Percentiles rank a stretch among this genome's conserved stretches.
These are phyloP conservation scores for Rachycentron canadum DNA, from an alignment of 2,797 vertebrate species.

Conservation along the genomic window DNA sequence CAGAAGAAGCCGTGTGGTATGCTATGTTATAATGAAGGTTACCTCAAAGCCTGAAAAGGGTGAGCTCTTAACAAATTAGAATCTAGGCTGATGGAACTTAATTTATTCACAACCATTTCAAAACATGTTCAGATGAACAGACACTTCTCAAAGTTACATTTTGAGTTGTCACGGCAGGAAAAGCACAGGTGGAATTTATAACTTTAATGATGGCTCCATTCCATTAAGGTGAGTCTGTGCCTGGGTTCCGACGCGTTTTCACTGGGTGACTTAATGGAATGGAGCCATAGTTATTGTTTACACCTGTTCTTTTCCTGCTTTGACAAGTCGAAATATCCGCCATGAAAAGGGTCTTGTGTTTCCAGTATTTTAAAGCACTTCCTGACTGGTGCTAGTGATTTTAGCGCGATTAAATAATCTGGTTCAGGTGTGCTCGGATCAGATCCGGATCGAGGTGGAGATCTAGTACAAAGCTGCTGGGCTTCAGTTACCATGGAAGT, in stretches of 20 bases:
- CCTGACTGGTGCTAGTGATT: neutral
- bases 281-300: too few species aligned
- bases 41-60: neutral
- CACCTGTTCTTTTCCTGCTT: too few species aligned
- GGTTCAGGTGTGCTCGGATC: slow-evolving; percentile 38
- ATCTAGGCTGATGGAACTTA: slow-evolving; percentile 20
- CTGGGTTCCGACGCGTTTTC: neutral
- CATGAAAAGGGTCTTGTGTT: neutral
- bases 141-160: neutral
- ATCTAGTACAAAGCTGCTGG: neutral
- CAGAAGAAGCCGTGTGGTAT: slow-evolving; percentile 22
- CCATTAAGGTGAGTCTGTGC: too few species aligned
- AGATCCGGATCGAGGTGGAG: slow-evolving; percentile 2
- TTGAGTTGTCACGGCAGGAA: neutral
- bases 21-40: neutral
- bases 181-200: neutral
- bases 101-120: slow-evolving; percentile 36
- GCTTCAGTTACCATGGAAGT: slow-evolving; percentile 34
- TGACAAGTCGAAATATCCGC: too few species aligned
- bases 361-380: slow-evolving; percentile 5
- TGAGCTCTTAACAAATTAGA: neutral
- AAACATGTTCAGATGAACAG: neutral
- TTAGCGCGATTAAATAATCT: slow-evolving; percentile 16
- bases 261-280: neutral
- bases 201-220: neutral